Evolutionary conservation across 2,113 vertebrate species (phyloP).

Genomic region (Gopherus evgoodei): DNA sequence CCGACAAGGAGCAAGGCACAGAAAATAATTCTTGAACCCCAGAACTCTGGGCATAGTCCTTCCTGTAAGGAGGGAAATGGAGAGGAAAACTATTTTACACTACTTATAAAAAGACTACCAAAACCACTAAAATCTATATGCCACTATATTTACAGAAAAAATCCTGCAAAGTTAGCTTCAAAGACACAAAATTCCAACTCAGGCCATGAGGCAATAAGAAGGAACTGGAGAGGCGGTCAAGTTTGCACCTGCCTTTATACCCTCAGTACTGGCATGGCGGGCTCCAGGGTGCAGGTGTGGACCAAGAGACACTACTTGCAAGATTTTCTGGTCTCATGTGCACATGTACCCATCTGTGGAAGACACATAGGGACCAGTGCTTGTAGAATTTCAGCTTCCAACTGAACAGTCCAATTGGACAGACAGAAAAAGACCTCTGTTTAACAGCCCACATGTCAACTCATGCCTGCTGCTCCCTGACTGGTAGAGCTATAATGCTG

Average conservation of each 20-base stretch:
- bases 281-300: no score
- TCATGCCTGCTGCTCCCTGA: background rate
- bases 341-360: background rate
- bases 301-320: background rate
- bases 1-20: background rate
- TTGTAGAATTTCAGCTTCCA: background rate
- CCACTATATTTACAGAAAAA: background rate
- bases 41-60: background rate
- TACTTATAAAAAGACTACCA: background rate
- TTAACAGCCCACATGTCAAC: background rate
- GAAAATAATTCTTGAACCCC: background rate
- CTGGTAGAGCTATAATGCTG: background rate
- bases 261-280: no score
- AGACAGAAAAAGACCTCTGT: background rate
- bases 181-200: background rate
- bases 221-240: background rate
- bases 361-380: background rate
- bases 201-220: background rate
- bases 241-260: no score
- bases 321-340: background rate
- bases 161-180: background rate
- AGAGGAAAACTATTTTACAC: background rate
- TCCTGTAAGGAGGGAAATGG: background rate
- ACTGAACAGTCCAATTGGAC: background rate
- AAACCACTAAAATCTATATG: background rate